Conservation (phyloP, 2,113 vertebrate species). For the Toxostoma redivivum region DNA sequence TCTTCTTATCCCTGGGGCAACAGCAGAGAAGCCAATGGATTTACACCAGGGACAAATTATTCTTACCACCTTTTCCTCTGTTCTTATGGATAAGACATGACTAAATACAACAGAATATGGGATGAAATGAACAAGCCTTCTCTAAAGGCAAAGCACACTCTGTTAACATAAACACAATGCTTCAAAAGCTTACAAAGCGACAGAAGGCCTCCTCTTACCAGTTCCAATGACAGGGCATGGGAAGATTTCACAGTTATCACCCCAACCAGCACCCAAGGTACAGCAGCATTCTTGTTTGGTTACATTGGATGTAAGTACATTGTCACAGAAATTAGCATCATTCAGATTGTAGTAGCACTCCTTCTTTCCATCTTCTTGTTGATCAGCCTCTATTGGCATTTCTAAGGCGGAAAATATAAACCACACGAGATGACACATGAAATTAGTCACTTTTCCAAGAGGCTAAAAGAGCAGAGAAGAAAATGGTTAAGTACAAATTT, state of each 20-base stretch:
- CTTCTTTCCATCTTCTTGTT: constrained; percentile 82
- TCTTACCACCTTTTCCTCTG: not conserved
- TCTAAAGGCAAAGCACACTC: not conserved
- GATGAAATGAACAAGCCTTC: not conserved
- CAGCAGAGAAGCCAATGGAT: not conserved
- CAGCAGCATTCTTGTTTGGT: constrained; percentile 97
- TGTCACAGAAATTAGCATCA: constrained; percentile 93
- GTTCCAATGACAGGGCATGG: constrained; percentile 91
- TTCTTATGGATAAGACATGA: not conserved
- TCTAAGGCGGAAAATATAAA: constrained; percentile 1
- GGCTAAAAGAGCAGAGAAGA: not conserved
- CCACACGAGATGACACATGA: not conserved
- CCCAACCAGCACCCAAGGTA: constrained; percentile 95
- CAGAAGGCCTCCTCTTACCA: constrained; percentile 71
- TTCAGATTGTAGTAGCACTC: constrained; percentile 95
- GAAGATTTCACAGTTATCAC: constrained; percentile 96
- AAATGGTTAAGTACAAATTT: not conserved
- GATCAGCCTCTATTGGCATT: constrained; percentile 34
- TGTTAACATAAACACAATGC: not conserved
- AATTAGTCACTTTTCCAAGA: not conserved
- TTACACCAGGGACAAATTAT: not conserved
- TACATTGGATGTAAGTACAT: constrained; percentile 88
- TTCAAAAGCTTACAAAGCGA: not conserved
- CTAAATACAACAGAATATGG: not conserved
- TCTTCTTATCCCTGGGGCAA: not conserved